Conservation (phyloP, 2,888 invertebrate species). For the Hemicrepidius hirtus region DNA sequence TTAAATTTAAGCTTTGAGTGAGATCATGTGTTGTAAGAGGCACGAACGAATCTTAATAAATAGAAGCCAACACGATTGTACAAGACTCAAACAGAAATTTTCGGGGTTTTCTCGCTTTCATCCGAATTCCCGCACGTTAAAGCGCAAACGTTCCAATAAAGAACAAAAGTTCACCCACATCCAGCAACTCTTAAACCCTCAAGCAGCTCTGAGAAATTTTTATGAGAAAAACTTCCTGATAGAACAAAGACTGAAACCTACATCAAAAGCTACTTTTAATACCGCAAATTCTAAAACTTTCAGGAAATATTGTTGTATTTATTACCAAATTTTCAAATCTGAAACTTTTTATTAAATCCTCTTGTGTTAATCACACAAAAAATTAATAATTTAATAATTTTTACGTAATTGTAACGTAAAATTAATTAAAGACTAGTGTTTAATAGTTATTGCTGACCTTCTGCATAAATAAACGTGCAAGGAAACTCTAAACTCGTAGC, state of each 20-base stretch:
- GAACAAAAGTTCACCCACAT: conserved; percentile 43
- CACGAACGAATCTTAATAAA: not conserved
- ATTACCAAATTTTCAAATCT: not conserved
- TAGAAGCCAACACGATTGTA: conserved; percentile 1
- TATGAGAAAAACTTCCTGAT: conserved; percentile 35
- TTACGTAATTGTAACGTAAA: not conserved
- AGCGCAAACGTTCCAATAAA: conserved; percentile 43
- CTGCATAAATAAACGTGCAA: conserved; percentile 8
- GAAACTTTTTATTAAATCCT: no score
- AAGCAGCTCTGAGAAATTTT: conserved; percentile 33
- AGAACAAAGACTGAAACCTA: conserved; percentile 7
- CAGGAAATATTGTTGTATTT: not conserved
- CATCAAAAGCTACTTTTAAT: conserved; percentile 11
- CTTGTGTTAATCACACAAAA: no score
- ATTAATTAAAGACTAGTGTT: not conserved
- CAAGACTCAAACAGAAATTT: not conserved
- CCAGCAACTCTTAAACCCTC: conserved; percentile 27
- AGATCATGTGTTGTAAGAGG: no score
- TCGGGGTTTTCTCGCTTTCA: conserved; percentile 15
- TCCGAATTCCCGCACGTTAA: conserved; percentile 34
- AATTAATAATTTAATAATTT: not conserved
- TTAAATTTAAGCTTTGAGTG: no score
- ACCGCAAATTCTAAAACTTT: conserved; percentile 5
- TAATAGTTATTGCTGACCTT: conserved; percentile 18
- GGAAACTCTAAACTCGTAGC: conserved; percentile 26